These are phyloP conservation scores for Chaenocephalus aceratus DNA, from an alignment of 2,113 vertebrate species.

Conservation along the genomic window DNA sequence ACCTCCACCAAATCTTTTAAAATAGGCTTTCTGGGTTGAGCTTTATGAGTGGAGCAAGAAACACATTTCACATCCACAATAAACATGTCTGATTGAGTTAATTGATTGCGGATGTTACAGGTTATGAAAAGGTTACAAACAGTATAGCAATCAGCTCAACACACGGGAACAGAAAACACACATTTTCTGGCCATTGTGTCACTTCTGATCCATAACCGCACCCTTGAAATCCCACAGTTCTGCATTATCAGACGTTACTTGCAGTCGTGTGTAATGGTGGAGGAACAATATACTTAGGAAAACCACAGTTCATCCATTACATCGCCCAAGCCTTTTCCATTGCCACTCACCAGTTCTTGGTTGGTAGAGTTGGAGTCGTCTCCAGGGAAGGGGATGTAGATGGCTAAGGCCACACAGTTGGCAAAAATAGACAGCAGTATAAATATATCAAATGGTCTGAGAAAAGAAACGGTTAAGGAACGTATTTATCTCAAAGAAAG, in stretches of 20 bases:
- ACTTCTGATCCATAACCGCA: background rate
- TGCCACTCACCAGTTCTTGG: conserved; percentile 96
- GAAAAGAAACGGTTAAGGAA: conserved; percentile 86
- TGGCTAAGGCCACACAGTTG: conserved; percentile 99
- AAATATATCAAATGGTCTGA: conserved; percentile 99
- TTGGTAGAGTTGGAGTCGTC: conserved; percentile 99
- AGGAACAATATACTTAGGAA: background rate
- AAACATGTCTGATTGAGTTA: too few species aligned
- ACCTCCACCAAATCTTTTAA: too few species aligned
- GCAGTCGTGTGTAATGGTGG: background rate
- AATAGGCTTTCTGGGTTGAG: too few species aligned
- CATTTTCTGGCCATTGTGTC: background rate
- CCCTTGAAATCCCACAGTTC: background rate
- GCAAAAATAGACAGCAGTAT: conserved; percentile 99
- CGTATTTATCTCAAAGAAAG: background rate
- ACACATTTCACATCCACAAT: too few species aligned
- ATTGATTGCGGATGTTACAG: background rate
- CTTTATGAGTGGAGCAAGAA: too few species aligned
- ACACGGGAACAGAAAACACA: background rate
- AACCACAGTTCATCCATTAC: background rate
- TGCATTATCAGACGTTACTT: background rate
- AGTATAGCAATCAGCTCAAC: background rate
- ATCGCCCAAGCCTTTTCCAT: background rate
- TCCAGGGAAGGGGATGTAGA: conserved; percentile 99
- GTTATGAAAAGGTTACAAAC: background rate